phyloP scores from a whole-genome alignment of 1,140 invertebrate species.

The Bradysia coprophila region DNA sequence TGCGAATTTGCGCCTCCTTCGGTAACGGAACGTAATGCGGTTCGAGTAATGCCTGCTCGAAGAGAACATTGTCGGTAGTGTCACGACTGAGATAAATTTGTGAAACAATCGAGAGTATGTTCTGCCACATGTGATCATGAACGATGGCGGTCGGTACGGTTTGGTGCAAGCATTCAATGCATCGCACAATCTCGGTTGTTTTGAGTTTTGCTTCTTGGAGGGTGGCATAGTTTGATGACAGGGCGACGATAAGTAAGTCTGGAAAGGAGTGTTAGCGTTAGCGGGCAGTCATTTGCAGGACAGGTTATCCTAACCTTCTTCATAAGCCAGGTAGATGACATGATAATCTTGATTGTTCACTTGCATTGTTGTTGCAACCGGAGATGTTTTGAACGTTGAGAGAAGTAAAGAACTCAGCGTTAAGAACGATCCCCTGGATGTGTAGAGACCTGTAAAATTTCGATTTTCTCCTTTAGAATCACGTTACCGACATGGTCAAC shows the following conservation, averaged over 20 bases:
- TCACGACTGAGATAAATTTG: background rate
- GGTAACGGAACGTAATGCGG: conserved; percentile 43
- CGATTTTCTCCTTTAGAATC: no score
- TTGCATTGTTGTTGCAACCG: background rate
- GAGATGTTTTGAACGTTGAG: background rate
- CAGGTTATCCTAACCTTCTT: background rate
- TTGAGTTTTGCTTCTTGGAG: background rate
- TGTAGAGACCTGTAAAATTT: conserved; percentile 1
- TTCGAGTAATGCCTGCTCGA: conserved; percentile 18
- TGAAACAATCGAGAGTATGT: background rate
- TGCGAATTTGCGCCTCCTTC: conserved; percentile 51
- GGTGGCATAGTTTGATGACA: background rate
- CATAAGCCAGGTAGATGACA: background rate
- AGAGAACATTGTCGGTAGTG: background rate
- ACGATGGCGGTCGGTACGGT: background rate
- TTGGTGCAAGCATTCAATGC: background rate
- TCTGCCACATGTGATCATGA: background rate
- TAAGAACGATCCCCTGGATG: background rate
- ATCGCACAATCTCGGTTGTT: background rate
- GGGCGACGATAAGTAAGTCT: background rate
- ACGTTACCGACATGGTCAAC: no score
- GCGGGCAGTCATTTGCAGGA: no score
- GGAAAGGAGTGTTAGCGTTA: no score
- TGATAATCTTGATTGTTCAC: background rate
- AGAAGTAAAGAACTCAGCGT: background rate